Percentiles rank a stretch among this genome's conserved stretches.
Evolutionary conservation across 1,140 invertebrate genomes (phyloP).

Genomic region (Sycophila sp.): DNA sequence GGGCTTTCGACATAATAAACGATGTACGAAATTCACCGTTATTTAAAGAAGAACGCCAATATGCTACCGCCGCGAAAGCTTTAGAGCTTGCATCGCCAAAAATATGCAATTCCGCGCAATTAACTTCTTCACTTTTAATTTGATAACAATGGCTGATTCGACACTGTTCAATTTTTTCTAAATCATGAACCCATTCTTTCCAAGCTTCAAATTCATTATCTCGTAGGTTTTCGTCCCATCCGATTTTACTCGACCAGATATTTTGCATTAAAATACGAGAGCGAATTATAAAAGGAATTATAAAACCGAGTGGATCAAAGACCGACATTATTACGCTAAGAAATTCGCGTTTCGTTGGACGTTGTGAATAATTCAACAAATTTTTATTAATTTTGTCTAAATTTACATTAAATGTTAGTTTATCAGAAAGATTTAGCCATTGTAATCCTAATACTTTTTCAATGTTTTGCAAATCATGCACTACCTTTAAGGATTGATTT

Average conservation of each 20-base stretch:
- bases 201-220: constrained; percentile 1
- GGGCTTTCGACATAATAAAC: background rate
- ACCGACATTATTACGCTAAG: constrained; percentile 49
- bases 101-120: constrained; percentile 41
- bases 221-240: constrained; percentile 41
- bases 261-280: constrained; percentile 44
- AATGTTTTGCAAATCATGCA: background rate
- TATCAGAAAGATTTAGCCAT: background rate
- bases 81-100: constrained; percentile 52
- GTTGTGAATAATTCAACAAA: too few relatives aligned
- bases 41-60: constrained; percentile 35
- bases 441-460: background rate
- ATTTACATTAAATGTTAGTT: background rate
- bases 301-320: too few relatives aligned
- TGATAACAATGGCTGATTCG: background rate
- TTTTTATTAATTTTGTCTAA: too few relatives aligned
- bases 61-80: constrained; percentile 47
- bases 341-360: too few relatives aligned
- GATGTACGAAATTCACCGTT: background rate
- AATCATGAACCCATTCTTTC: constrained; percentile 23
- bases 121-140: background rate
- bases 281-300: too few relatives aligned
- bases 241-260: too few relatives aligned
- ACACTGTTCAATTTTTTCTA: background rate
- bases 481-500: background rate